These are phyloP conservation scores for Sebastes reedi DNA, from an alignment of 2,797 vertebrate species.

Conservation along the genomic window DNA sequence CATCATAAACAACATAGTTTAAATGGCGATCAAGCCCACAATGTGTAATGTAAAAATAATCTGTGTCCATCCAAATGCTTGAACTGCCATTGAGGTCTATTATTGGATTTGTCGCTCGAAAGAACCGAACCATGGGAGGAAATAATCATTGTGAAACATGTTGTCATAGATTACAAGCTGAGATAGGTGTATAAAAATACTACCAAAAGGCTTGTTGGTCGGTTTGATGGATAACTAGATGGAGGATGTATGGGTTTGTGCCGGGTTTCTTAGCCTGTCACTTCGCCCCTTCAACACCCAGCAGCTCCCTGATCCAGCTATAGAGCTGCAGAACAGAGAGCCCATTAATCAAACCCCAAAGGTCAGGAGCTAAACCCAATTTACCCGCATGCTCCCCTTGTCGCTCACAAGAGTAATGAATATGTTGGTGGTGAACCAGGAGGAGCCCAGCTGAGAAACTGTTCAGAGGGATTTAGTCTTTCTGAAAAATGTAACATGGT, in stretches of 20 bases:
- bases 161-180: conserved; percentile 16
- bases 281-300: conserved; percentile 56
- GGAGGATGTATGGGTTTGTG: conserved; percentile 55
- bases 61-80: not conserved
- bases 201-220: conserved; percentile 41
- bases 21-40: not conserved
- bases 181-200: conserved; percentile 28
- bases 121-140: not conserved
- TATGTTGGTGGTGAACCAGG: conserved; percentile 66
- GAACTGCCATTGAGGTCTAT: not conserved
- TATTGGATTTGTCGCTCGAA: conserved; percentile 12
- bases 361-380: conserved; percentile 85
- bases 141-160: conserved; percentile 25
- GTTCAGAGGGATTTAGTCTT: conserved; percentile 59
- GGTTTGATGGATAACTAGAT: conserved; percentile 58
- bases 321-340: conserved; percentile 59
- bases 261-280: conserved; percentile 61
- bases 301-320: conserved; percentile 54
- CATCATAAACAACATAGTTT: conserved; percentile 15
- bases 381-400: conserved; percentile 76
- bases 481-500: conserved; percentile 55
- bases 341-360: conserved; percentile 85
- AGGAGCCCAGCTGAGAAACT: conserved; percentile 58
- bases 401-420: conserved; percentile 81
- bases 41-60: conserved; percentile 20